Percentiles rank a stretch among this genome's conserved stretches.
These are phyloP conservation scores for Condylostylus longicornis DNA, from an alignment of 1,140 invertebrate species.

Conservation along the genomic window DNA sequence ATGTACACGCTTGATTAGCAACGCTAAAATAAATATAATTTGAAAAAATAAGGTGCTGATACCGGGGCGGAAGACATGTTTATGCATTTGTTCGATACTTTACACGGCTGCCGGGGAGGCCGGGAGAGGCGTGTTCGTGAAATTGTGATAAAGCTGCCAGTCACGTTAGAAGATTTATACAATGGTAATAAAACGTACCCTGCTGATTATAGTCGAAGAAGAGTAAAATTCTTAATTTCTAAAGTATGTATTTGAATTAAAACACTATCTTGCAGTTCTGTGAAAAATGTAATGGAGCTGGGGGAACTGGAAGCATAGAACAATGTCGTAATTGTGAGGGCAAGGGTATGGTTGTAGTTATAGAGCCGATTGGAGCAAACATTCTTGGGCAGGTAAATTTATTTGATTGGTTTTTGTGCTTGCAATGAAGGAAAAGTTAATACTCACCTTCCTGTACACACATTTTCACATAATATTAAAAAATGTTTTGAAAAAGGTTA, in stretches of 20 bases:
- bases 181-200: conserved; percentile 66
- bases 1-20: no score
- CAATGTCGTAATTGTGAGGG: conserved; percentile 65
- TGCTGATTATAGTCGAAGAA: conserved; percentile 66
- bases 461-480: conserved; percentile 74
- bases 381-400: conserved; percentile 1
- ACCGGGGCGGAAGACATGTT: conserved; percentile 43
- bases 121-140: conserved; percentile 8
- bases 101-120: conserved; percentile 29
- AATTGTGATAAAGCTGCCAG: conserved; percentile 37
- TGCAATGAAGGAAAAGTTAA: no score
- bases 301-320: conserved; percentile 55
- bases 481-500: no score
- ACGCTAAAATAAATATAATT: no score
- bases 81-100: conserved; percentile 21
- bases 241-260: no score
- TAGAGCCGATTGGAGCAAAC: neutral
- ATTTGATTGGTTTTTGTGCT: no score
- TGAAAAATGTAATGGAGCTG: conserved; percentile 63
- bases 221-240: no score
- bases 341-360: conserved; percentile 34
- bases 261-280: conserved; percentile 78
- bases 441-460: no score
- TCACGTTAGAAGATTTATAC: conserved; percentile 82
- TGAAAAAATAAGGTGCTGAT: no score